phyloP scores from a whole-genome alignment of 2,888 invertebrate species.

The Eilema sororculum region DNA sequence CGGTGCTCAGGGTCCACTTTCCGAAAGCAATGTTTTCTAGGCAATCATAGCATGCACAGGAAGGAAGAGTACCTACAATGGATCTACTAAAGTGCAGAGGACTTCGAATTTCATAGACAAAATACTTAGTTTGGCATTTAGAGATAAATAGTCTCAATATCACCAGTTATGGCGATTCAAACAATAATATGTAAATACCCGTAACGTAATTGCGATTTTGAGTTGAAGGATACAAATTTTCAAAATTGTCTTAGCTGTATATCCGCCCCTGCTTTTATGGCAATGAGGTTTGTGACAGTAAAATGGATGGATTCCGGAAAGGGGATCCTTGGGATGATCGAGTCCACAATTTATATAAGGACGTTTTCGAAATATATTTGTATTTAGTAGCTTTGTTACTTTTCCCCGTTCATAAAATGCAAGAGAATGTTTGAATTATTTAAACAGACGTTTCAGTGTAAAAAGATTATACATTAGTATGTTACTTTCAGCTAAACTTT shows the following conservation, averaged over 20 bases:
- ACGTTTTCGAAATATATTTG: neutral
- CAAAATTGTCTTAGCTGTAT: neutral
- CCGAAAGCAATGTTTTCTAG: neutral
- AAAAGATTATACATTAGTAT: neutral
- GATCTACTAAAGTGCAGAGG: neutral
- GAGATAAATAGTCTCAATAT: neutral
- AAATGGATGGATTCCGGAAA: neutral
- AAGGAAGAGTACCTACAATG: neutral
- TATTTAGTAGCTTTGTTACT: neutral
- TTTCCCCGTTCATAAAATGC: neutral
- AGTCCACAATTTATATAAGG: neutral
- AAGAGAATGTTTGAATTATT: neutral
- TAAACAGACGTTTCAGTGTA: neutral
- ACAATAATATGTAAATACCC: neutral
- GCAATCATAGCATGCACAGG: neutral
- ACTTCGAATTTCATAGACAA: neutral
- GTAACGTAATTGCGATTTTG: neutral
- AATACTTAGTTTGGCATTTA: neutral
- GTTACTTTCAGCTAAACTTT: neutral
- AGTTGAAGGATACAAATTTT: neutral
- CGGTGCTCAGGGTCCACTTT: too few species aligned
- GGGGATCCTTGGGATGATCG: neutral
- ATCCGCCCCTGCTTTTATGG: neutral
- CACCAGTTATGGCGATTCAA: neutral
- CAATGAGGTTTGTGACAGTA: constrained; percentile 4